Base-by-base conservation (phyloP, 1,140 invertebrate species). In the Diprion similis region DNA sequence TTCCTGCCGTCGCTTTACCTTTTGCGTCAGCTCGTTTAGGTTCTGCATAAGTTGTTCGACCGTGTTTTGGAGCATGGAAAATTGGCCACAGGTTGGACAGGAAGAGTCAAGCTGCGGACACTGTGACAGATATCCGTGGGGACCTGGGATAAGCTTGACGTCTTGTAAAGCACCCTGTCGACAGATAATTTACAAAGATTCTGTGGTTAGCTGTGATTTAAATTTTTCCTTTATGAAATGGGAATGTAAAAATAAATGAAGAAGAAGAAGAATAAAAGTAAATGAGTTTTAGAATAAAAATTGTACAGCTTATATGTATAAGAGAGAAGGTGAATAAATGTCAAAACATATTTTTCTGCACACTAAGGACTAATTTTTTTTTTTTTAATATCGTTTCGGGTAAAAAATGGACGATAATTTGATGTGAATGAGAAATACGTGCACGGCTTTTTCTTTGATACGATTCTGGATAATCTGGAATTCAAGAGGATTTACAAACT, bases 51-150 rank as follows among this genome's bases (percentile, higher is more conserved):
- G 85, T 74, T 90, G 86, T 78, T 90, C 88, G 71, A 93, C 91
- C 73, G 93, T 93, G 77, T 91, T 92, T 88, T 96, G 94, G 80
- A 97, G 90, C 81, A 92, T 88, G 73, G 93, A 91, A 88, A 95
- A 97, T 87, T 97, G 94, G 76, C 95, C 95, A 87, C 96, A 97
- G 8, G 95, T 96, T 59, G 96, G 95, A 89, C 96, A 97, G 80
- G 92, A 93, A 78, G 94, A 93, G 84, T 96, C 94, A 84, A 95
- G 89, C 78, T 93, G 91, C 64, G 95, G 95, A 89, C 96, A 97
- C 86, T 96, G 95, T 77, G 92, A 90, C 80, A 96, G 89, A 86
- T 96, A 96, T 68, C 95, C 96, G 86, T 96, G 93, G 71, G 95
- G 91, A 80, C 95, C 94, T 80, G 92, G 92, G 78, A 96, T 93